Conservation (phyloP, 2,888 invertebrate species). For the Dynastes grantii region DNA sequence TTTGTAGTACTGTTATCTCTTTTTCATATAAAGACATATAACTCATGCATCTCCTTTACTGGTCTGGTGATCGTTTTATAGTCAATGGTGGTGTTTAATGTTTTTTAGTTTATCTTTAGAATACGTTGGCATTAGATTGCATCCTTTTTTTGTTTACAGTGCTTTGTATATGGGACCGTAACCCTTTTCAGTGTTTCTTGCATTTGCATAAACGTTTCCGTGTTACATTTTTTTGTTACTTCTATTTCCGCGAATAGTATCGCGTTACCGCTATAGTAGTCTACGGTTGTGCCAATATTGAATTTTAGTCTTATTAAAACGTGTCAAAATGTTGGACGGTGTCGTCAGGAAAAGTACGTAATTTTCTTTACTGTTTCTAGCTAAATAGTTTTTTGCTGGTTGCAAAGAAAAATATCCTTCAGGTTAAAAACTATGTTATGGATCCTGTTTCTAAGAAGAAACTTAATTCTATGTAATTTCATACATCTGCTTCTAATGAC, state of each 20-base stretch:
- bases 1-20: neutral
- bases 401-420: too few relatives aligned
- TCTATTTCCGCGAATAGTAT: neutral
- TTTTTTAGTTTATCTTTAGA: neutral
- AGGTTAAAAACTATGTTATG: too few relatives aligned
- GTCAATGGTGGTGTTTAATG: neutral
- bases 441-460: too few relatives aligned
- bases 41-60: too few relatives aligned
- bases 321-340: neutral
- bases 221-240: neutral
- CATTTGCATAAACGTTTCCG: neutral
- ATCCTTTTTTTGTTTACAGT: neutral
- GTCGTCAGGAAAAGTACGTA: neutral
- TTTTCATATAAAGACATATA: neutral
- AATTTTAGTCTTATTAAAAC: neutral
- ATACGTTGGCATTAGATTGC: neutral
- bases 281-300: too few relatives aligned
- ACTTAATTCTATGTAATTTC: too few relatives aligned
- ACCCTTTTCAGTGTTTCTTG: neutral
- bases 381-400: too few relatives aligned
- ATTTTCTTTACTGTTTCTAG: too few relatives aligned
- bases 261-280: too few relatives aligned
- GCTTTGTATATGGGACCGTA: neutral
- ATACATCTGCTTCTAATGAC: too few relatives aligned
- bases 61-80: neutral